These are phyloP conservation scores for Alligator mississippiensis DNA, from an alignment of 2,113 vertebrate species.

Conservation along the genomic window DNA sequence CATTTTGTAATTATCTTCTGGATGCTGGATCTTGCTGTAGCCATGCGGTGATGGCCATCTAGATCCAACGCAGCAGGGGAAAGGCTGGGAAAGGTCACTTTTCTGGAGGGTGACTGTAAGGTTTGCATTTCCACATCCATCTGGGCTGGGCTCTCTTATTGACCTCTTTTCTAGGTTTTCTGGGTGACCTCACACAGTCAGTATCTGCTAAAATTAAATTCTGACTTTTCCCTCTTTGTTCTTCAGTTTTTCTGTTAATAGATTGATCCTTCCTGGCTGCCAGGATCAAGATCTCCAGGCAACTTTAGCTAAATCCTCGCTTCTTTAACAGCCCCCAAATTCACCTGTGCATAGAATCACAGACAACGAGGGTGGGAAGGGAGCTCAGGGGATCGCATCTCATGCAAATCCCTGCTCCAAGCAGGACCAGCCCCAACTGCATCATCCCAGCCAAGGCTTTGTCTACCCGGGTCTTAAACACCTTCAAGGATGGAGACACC, in stretches of 20 bases:
- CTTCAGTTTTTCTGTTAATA: not conserved
- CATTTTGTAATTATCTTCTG: not conserved
- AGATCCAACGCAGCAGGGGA: not conserved
- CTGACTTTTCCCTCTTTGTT: not conserved
- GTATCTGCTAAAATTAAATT: not conserved
- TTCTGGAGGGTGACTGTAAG: not conserved
- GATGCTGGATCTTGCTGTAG: not conserved
- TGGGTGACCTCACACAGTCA: too few species aligned
- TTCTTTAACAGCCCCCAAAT: not conserved
- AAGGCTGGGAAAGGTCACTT: not conserved
- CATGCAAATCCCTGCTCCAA: too few species aligned
- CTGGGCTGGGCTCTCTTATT: not conserved
- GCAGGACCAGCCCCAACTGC: too few species aligned
- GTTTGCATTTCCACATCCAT: not conserved
- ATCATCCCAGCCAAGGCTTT: too few species aligned
- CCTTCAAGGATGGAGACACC: too few species aligned
- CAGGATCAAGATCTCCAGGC: not conserved
- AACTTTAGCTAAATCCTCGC: not conserved
- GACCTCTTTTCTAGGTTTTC: not conserved
- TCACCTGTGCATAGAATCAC: not conserved
- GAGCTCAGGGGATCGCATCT: too few species aligned
- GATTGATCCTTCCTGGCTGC: not conserved
- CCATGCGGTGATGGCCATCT: not conserved
- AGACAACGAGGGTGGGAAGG: too few species aligned
- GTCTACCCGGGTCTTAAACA: too few species aligned